Base-by-base conservation (phyloP, 2,888 invertebrate genomes). In the Tenodera sinensis region DNA sequence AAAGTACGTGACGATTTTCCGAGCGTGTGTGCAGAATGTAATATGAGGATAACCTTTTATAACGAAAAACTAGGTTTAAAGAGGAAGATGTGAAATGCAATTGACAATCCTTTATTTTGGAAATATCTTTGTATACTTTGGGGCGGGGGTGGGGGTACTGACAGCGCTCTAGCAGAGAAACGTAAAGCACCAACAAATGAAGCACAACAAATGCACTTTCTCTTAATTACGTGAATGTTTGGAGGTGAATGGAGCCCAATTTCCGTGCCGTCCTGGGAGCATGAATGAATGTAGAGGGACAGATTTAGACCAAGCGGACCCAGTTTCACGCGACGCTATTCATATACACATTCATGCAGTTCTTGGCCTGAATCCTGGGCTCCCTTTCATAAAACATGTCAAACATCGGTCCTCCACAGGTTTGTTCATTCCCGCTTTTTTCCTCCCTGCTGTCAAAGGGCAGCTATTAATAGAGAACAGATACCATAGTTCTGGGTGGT, bases 301-400 rank as follows among this genome's bases (percentile, higher is more conserved):
- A 15, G 54, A 71, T 71, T 71, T 71, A 71, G 54, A 84, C 84
- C 84, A 34, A 28, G 82, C 89, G 86, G 89, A 85, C 89, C 89
- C 82, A 85, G 85, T 89, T 89, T 34, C 89, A 34, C 82, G n/a
- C 85, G 30, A 25, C 47, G 47, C 89, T 86, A 89, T 89, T 84
- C 84, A 87, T 89, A 87, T 27, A 89, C 89, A 85, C 85, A 88
- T 88, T 91, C 92, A 92, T 92, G 54, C 47, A 85, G n/a, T 20
- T 85, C 85, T 85, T 85, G 85, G 85, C 47, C n/a, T 27, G 42
- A 34, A 34, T 30, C 27, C 54, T 71, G 20, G 54, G 54, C 54
- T 71, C 54, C 85, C n/a, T 54, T 85, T 85, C 85, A 85, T 54
- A 85, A 85, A 85, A 25, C 85, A 85, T 47, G 8, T 85, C 47